These are phyloP conservation scores for Seriola dumerili DNA, from an alignment of 2,113 vertebrate genomes.

Conservation along the genomic window DNA sequence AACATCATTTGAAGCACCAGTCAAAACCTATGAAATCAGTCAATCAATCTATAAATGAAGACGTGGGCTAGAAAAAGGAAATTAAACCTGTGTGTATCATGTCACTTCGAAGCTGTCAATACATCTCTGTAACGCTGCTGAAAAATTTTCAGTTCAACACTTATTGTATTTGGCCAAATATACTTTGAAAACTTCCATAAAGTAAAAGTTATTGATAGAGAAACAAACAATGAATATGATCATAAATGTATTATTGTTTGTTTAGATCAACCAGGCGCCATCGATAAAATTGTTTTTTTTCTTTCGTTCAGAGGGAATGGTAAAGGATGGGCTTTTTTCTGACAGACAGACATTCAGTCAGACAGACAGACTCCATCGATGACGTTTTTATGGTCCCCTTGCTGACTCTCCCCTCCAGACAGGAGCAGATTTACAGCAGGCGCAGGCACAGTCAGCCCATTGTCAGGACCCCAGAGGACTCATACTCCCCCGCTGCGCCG, in stretches of 20 bases:
- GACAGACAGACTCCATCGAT: conserved; percentile 62
- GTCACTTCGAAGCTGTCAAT: background rate
- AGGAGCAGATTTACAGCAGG: conserved; percentile 73
- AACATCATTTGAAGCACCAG: background rate
- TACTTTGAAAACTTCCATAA: background rate
- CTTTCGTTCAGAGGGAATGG: conserved; percentile 7
- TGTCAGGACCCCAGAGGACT: conserved; percentile 68
- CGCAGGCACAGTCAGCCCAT: conserved; percentile 51
- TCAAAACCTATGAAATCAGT: background rate
- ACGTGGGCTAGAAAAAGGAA: background rate
- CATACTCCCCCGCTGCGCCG: conserved; percentile 22
- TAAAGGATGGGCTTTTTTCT: conserved; percentile 5
- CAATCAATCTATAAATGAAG: background rate
- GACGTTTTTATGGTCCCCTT: conserved; percentile 61
- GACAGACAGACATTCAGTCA: conserved; percentile 50
- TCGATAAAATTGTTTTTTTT: conserved; percentile 9
- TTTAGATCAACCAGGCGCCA: conserved; percentile 29
- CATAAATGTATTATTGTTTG: background rate
- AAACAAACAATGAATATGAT: background rate
- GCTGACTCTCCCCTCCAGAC: conserved; percentile 36
- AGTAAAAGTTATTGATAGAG: background rate
- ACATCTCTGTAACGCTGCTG: background rate
- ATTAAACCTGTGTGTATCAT: background rate
- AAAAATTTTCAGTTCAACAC: background rate
- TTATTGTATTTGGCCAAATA: background rate